These are phyloP conservation scores for Onchidella celtica DNA, from an alignment of 2,888 invertebrate species.

Conservation along the genomic window DNA sequence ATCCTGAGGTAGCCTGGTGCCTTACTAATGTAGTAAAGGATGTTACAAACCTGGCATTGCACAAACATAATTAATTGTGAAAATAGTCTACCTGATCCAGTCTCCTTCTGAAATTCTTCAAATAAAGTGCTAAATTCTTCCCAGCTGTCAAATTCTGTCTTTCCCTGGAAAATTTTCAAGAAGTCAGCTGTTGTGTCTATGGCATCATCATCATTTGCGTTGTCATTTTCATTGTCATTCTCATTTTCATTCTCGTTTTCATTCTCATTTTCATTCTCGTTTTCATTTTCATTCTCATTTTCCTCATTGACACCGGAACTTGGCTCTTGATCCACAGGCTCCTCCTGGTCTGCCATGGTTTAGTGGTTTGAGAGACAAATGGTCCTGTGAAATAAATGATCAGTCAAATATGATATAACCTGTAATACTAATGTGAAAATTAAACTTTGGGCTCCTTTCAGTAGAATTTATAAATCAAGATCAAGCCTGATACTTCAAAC, in stretches of 20 bases:
- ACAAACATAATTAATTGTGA: no score
- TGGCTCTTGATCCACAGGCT: neutral
- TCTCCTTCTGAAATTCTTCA: slow-evolving; percentile 46
- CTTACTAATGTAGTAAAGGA: no score
- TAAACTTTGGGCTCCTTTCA: no score
- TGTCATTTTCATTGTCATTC: slow-evolving; percentile 18
- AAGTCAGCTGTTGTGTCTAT: slow-evolving; percentile 44
- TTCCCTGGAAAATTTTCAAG: slow-evolving; percentile 43
- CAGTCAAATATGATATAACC: no score
- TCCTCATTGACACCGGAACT: neutral
- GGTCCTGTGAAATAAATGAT: no score
- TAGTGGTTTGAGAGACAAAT: no score
- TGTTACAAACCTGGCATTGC: no score
- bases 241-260: neutral
- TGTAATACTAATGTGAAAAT: no score
- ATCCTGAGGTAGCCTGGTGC: no score
- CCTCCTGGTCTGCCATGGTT: slow-evolving; percentile 31
- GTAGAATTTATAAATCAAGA: no score
- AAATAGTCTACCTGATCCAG: slow-evolving; percentile 47
- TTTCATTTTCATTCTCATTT: slow-evolving; percentile 14
- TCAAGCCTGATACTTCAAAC: no score
- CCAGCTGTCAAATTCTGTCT: slow-evolving; percentile 48
- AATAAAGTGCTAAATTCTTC: slow-evolving; percentile 45
- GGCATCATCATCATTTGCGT: slow-evolving; percentile 11
- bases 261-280: neutral